Evolutionary conservation across 2,888 invertebrate species (phyloP).

Genomic region (Pyrrhia umbra): DNA sequence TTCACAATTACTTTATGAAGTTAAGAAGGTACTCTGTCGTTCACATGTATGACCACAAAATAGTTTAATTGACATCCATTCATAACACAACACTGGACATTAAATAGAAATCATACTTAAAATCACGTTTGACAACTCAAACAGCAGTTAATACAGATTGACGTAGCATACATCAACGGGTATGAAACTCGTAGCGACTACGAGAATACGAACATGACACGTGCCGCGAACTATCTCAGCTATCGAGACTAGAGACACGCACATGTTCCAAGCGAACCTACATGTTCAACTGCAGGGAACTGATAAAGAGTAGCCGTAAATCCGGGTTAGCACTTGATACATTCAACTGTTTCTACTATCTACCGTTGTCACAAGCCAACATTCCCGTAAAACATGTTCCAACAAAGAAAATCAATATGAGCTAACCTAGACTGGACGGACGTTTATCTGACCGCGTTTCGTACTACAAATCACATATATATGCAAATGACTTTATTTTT

Average conservation of each 20-base stretch:
- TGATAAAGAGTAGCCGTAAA: slow-evolving; percentile 66
- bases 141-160: slow-evolving; percentile 32
- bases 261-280: slow-evolving; percentile 48
- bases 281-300: slow-evolving; percentile 53
- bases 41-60: background rate
- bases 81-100: slow-evolving; percentile 2
- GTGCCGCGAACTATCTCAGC: slow-evolving; percentile 35
- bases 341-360: slow-evolving; percentile 49
- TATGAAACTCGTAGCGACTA: slow-evolving; percentile 20
- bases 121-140: slow-evolving; percentile 21
- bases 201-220: slow-evolving; percentile 38
- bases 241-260: slow-evolving; percentile 45
- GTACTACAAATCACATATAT: slow-evolving; percentile 67
- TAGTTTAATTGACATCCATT: background rate
- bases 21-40: background rate
- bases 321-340: slow-evolving; percentile 57
- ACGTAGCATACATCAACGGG: slow-evolving; percentile 23
- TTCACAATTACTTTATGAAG: background rate
- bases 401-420: slow-evolving; percentile 68
- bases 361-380: slow-evolving; percentile 46
- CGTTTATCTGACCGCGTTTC: slow-evolving; percentile 63
- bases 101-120: slow-evolving; percentile 21
- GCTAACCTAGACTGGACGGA: slow-evolving; percentile 44
- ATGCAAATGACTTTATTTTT: slow-evolving; percentile 74
- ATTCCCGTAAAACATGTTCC: slow-evolving; percentile 32